A percentile compares a stretch with the other conserved stretches of the same genome.
Evolutionary conservation across 2,113 vertebrate species (phyloP).

Genomic region (Oreochromis spilurus): DNA sequence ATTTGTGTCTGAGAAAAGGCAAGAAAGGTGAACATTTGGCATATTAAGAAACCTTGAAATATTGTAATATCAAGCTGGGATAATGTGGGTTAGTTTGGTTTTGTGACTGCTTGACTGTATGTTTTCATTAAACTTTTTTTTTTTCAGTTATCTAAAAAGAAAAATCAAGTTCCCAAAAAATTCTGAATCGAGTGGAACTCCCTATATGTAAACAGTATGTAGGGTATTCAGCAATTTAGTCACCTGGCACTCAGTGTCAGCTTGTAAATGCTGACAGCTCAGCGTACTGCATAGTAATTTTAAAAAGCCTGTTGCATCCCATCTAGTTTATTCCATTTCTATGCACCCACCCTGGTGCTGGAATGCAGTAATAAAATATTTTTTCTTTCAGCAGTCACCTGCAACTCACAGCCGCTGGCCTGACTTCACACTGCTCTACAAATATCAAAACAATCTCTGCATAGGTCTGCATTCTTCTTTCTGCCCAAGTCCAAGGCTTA

Average conservation of each 20-base stretch:
- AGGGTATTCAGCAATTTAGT: not conserved
- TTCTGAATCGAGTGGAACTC: not conserved
- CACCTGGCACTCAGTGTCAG: not conserved
- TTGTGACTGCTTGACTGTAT: not conserved
- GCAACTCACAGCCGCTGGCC: constrained; percentile 42
- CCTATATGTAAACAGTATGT: not conserved
- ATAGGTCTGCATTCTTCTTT: constrained; percentile 30
- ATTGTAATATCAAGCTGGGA: not conserved
- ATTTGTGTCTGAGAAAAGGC: not conserved
- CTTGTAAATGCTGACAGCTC: not conserved
- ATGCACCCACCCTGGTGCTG: constrained; percentile 17
- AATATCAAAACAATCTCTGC: constrained; percentile 39
- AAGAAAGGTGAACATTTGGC: not conserved
- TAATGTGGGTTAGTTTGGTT: not conserved
- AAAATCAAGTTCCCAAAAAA: not conserved
- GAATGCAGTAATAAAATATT: constrained; percentile 61
- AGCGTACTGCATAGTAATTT: not conserved
- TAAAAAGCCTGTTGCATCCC: not conserved
- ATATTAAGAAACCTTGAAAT: not conserved
- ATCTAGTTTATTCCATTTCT: not conserved
- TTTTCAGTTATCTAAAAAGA: not conserved
- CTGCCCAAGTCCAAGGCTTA: constrained; percentile 34
- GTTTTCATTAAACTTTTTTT: not conserved
- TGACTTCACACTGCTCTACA: constrained; percentile 31
- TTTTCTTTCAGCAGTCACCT: constrained; percentile 62